Evolutionary conservation across 1,140 invertebrate genomes (phyloP), one percentile per base, ranked within the genome.

Genomic region (Drosophila jambulina): DNA sequence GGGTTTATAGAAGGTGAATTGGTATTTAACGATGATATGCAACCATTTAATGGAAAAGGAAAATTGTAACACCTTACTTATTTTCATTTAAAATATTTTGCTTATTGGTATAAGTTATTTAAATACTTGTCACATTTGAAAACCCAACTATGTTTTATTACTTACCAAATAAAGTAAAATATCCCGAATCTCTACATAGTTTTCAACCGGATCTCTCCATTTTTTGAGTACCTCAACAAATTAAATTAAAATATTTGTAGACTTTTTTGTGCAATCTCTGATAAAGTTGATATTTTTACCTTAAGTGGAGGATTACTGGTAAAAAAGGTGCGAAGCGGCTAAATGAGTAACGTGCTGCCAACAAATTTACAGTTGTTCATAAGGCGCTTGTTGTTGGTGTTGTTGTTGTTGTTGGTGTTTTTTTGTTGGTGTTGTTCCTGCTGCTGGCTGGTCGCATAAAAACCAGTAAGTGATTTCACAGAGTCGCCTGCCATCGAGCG

Each of bases 391-490:
- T 64, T 65, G 65, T 32, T 17, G 40, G 5, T 62, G 29, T 27
- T 34, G 10, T 63, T 48, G 34, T 29, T n/a, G 21, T 13, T 48
- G 17, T 9, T 42, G 2, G 3, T 42, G 3, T 36, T 61, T 23
- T 15, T 29, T 29, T 65, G 53, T 65, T 36, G 17, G 64, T 49
- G 25, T 23, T 23, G 21, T 7, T 49, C 21, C 23, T 34, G 45
- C 21, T 71, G 60, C 59, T 68, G 64, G 75, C 67, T 74, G 79
- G 68, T 67, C 75, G 54, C 65, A 87, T 82, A 82, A 88, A 88
- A 87, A 87, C 84, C 84, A 88, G 84, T 87, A 87, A 88, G 69
- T 87, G 84, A 87, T 90, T 87, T 87, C 77, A 88, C 82, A 85
- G 80, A 77, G 74, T 77, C 63, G 63, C 75, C 75, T 45, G 65